Evolutionary conservation across 2,797 vertebrate genomes (phyloP), one percentile per base, ranked within the genome.

Genomic region (Poeciliopsis paucimaculata): DNA sequence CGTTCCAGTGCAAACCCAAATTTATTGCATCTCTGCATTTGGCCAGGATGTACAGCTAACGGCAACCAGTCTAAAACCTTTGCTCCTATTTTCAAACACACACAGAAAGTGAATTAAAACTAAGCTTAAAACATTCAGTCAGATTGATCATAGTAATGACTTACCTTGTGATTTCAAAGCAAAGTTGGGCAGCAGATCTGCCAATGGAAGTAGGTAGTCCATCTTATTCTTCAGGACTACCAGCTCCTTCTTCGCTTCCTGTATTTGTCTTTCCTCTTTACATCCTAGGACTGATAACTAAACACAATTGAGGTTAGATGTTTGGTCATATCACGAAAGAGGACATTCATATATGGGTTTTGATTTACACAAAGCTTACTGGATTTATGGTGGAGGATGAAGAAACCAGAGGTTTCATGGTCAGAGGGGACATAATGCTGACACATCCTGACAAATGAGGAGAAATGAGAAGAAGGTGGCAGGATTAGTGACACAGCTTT

Each of bases 321-420:
- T 64, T 20, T 64, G 28, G 28, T 62, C 60, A 34, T 31, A 28
- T 62, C 31, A 9, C 31, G 36, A 16, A 34, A 64, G 16, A 18
- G 7, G 16, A 20, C 5, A 9, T 64, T 64, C 6, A 36, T 8
- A 20, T 3, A 64, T 18, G 16, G 15, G 16, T 36, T 36, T 20
- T 64, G 31, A 64, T 64, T 20, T 20, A 36, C 7, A 64, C 1
- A 64, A 36, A 20, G 16, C 31, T 36, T 36, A 36, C 60, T 9
- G 31, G 0, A 13, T 9, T 3, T 34, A 36, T 36, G 60, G 16
- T 64, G 28, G 60, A 3, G 8, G 60, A 16, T 20, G 60, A 36
- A 36, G 16, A 64, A 18, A 64, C 16, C 1, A 0, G 2, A 34
- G 28, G 4, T 2, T 62, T 6, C 0, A 0, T 4, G 0, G 15